These are phyloP conservation scores for Microcebus ravelobensis DNA, from an alignment of 2,113 vertebrate species.

Conservation along the genomic window DNA sequence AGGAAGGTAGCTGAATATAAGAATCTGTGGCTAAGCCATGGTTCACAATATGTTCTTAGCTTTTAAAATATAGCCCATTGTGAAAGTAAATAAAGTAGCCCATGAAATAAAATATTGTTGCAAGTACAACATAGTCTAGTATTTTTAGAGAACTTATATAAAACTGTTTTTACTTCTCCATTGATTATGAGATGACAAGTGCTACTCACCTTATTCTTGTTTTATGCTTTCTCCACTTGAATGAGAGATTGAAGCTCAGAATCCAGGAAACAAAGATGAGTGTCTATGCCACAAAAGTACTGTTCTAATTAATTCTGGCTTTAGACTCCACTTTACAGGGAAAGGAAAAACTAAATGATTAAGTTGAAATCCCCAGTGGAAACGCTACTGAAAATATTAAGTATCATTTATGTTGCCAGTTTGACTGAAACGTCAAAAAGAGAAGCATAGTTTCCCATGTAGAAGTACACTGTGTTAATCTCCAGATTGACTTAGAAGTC, in stretches of 20 bases:
- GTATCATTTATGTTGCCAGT: not conserved
- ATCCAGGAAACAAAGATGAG: not conserved
- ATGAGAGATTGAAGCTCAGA: constrained; percentile 16
- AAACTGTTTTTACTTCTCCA: constrained; percentile 48
- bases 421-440: constrained; percentile 37
- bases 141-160: constrained; percentile 35
- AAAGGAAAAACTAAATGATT: not conserved
- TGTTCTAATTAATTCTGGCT: constrained; percentile 33
- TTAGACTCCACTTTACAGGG: constrained; percentile 17
- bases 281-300: not conserved
- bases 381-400: constrained; percentile 19
- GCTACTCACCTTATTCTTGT: constrained; percentile 8
- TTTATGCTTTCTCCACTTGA: constrained; percentile 36
- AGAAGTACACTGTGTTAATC: not conserved
- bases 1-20: constrained; percentile 63
- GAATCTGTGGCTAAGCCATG: constrained; percentile 35
- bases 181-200: constrained; percentile 43
- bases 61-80: constrained; percentile 51
- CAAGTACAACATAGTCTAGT: not conserved
- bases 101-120: constrained; percentile 32
- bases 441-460: not conserved
- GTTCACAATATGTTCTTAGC: constrained; percentile 55
- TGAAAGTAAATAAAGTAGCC: constrained; percentile 54
- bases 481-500: constrained; percentile 46
- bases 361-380: not conserved